Percentiles rank a stretch among this genome's conserved stretches.
These are phyloP conservation scores for Catalaphyllia jardinei DNA, from an alignment of 64 coral and sea anemone genomes.

Conservation along the genomic window DNA sequence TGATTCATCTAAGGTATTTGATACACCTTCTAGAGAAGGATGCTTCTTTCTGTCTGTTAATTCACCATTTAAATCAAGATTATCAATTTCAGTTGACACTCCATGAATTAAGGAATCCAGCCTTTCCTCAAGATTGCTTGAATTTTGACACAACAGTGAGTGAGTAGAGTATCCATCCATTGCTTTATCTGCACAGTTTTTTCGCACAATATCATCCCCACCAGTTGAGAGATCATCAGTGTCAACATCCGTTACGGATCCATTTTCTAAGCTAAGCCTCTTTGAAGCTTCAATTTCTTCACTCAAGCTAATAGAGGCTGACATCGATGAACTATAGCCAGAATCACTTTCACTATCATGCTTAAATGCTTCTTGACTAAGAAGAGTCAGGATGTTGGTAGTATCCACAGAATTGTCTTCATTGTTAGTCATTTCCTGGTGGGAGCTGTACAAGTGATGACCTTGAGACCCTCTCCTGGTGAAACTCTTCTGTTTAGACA, in stretches of 20 bases:
- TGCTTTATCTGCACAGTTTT: conserved; percentile 24
- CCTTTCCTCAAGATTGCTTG: conserved; percentile 61
- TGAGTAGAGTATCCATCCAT: neutral
- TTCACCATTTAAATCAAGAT: neutral
- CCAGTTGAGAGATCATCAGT: conserved; percentile 3
- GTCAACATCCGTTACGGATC: conserved; percentile 36
- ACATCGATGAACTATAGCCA: conserved; percentile 83
- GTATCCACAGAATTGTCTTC: neutral
- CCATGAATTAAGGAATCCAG: conserved; percentile 82
- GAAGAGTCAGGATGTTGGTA: neutral
- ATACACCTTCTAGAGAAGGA: neutral
- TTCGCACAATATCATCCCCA: neutral
- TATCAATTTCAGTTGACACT: neutral
- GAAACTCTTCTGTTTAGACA: conserved; percentile 80
- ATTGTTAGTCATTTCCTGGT: conserved; percentile 35
- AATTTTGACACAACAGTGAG: conserved; percentile 36
- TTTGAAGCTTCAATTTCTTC: conserved; percentile 51
- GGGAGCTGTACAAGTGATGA: neutral
- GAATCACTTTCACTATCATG: conserved; percentile 71
- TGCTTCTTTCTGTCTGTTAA: neutral
- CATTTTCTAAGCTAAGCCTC: conserved; percentile 33
- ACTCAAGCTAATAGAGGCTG: conserved; percentile 67
- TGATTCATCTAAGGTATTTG: conserved; percentile 10
- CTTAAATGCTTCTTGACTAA: neutral
- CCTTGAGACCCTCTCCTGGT: conserved; percentile 20